phyloP scores from a whole-genome alignment of 2,888 invertebrate species.

The Ornithoptera priamus region DNA sequence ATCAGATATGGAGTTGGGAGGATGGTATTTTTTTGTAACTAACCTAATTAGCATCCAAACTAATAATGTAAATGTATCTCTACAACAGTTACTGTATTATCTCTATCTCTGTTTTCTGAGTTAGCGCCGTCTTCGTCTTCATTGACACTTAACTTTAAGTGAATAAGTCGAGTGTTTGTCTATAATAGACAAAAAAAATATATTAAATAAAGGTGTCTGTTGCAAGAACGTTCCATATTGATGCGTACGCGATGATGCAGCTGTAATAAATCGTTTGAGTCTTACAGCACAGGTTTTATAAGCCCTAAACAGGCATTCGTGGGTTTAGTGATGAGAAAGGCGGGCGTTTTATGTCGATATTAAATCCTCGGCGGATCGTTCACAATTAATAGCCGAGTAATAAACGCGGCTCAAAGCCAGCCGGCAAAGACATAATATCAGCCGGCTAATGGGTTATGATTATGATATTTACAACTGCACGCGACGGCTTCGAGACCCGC shows the following conservation, averaged over 20 bases:
- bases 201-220: no score
- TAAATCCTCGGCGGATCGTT: constrained; percentile 46
- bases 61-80: no score
- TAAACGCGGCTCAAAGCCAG: constrained; percentile 66
- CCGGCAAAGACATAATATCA: constrained; percentile 74
- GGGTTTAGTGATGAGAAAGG: constrained; percentile 32
- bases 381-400: constrained; percentile 67
- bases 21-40: no score
- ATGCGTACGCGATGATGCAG: background rate
- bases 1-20: no score
- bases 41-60: no score
- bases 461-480: constrained; percentile 76
- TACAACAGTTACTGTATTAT: no score
- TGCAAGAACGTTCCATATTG: background rate
- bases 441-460: constrained; percentile 73
- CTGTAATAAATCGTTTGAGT: background rate
- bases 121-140: no score
- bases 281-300: constrained; percentile 26
- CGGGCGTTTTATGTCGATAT: constrained; percentile 33
- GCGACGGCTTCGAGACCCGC: constrained; percentile 56
- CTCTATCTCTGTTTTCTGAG: no score
- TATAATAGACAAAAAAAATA: no score
- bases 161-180: no score
- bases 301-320: constrained; percentile 26
- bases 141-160: no score